Base-by-base conservation (phyloP, 1,140 invertebrate genomes). In the Magallana gigas region DNA sequence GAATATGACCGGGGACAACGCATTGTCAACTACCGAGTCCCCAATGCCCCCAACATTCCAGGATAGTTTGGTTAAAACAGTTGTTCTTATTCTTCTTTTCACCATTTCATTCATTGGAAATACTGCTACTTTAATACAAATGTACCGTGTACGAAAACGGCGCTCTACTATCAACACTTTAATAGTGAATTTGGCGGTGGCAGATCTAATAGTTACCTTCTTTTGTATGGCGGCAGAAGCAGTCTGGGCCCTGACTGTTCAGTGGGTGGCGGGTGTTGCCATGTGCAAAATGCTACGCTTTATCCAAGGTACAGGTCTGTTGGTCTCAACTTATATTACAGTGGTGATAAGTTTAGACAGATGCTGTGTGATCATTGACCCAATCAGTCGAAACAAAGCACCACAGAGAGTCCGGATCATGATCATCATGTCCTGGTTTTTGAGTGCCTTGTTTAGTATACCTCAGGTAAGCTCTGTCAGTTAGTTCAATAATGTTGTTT, bases 251-350 rank as follows among this genome's bases (percentile, higher is more conserved):
- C 97, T 97, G 81, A 97, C 97, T 0, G 97, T 98, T 0, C 96
- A 97, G 71, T 98, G 97, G 97, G 94, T 96, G 59, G 97, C 96
- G 6, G 97, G 97, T 5, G 96, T 97, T 91, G 92, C 96, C 1
- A 96, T 96, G 56, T 98, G 97, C 94, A 98, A 98, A 94, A 86
- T 97, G 16, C 96, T 98, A 90, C 98, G 98, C 94, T 97, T 97
- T 91, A 93, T 97, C 16, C 97, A 98, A 94, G 91, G 82, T 0
- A 90, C 89, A 29, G 89, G 89, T 6, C 71, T 90, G 14, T 85
- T 87, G 12, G 94, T 97, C n/a, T 97, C 97, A 68, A 98, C 97
- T 0, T 98, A 97, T 93, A 96, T 97, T 36, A 94, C 97, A 29
- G 97, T 98, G 6, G 95, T 97, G 11, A 98, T 98, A 90, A 97